Conservation (phyloP, 2,113 vertebrate genomes). For the Bolborhynchus lineola region DNA sequence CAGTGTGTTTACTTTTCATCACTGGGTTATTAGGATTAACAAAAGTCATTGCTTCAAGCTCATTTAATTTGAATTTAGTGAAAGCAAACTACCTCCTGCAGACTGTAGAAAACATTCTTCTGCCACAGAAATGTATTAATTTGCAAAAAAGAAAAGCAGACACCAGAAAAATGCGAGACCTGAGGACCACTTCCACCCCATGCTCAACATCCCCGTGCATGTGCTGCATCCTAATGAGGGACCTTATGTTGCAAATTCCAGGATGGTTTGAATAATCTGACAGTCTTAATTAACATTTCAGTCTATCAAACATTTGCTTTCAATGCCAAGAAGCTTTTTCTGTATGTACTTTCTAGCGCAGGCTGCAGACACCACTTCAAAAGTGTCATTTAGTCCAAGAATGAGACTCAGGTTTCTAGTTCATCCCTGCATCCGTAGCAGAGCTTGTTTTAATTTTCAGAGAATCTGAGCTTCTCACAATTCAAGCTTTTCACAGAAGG, state of each 20-base stretch:
- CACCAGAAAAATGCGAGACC: neutral
- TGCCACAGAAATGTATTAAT: constrained; percentile 44
- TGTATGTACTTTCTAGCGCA: neutral
- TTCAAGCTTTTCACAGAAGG: neutral
- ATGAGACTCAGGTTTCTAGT: neutral
- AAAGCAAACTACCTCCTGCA: constrained; percentile 76
- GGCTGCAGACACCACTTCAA: neutral
- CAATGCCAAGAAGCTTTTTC: neutral
- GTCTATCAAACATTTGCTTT: neutral
- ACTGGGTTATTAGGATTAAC: constrained; percentile 83
- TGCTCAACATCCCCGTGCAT: neutral
- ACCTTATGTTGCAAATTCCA: constrained; percentile 29
- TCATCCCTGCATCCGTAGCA: neutral
- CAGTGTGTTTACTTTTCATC: constrained; percentile 87
- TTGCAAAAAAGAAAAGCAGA: constrained; percentile 9
- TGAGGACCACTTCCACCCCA: neutral
- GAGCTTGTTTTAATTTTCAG: neutral
- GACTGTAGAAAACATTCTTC: constrained; percentile 75
- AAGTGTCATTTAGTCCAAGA: neutral
- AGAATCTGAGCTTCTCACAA: neutral
- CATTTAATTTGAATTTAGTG: constrained; percentile 85
- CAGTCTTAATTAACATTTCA: constrained; percentile 32
- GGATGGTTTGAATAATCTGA: neutral
- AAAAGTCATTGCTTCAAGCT: constrained; percentile 83
- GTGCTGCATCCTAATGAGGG: constrained; percentile 45